Percentiles rank a stretch among this genome's conserved stretches.
phyloP scores from a whole-genome alignment of 2,888 invertebrate species.

The Rosalia funebris region DNA sequence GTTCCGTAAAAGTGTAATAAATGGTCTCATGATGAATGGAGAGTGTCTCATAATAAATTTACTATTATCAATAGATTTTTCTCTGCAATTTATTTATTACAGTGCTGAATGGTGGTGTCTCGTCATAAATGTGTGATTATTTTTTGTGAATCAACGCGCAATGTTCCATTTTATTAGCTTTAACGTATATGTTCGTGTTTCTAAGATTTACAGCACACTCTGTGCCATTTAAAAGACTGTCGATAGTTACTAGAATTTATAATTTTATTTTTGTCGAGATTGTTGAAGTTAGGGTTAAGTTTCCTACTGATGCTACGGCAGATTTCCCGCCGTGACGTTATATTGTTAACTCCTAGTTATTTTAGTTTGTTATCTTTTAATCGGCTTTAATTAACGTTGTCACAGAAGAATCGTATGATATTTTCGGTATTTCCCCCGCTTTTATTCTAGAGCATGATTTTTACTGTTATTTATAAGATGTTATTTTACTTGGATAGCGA shows the following conservation, averaged over 20 bases:
- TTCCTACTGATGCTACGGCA: background rate
- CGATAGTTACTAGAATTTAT: slow-evolving; percentile 26
- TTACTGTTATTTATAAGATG: background rate
- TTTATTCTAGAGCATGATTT: background rate
- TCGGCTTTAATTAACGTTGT: background rate
- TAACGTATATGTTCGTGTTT: slow-evolving; percentile 12
- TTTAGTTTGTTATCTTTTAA: background rate
- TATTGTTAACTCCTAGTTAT: background rate
- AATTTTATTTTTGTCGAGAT: slow-evolving; percentile 23
- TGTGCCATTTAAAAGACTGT: slow-evolving; percentile 34
- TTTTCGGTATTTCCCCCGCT: background rate
- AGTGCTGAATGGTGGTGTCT: too few species aligned
- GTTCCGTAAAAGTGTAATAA: too few species aligned
- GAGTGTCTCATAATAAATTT: too few species aligned
- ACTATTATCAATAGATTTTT: too few species aligned
- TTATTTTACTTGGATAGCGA: background rate
- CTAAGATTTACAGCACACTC: slow-evolving; percentile 16
- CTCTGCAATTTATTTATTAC: too few species aligned
- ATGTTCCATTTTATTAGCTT: slow-evolving; percentile 9
- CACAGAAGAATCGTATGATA: background rate
- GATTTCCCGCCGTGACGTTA: background rate
- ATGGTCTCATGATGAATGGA: too few species aligned
- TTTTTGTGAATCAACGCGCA: background rate
- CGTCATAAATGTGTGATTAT: too few species aligned
- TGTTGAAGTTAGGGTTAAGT: slow-evolving; percentile 15